Conservation (phyloP, 1,140 invertebrate species). For the Pantala flavescens region DNA sequence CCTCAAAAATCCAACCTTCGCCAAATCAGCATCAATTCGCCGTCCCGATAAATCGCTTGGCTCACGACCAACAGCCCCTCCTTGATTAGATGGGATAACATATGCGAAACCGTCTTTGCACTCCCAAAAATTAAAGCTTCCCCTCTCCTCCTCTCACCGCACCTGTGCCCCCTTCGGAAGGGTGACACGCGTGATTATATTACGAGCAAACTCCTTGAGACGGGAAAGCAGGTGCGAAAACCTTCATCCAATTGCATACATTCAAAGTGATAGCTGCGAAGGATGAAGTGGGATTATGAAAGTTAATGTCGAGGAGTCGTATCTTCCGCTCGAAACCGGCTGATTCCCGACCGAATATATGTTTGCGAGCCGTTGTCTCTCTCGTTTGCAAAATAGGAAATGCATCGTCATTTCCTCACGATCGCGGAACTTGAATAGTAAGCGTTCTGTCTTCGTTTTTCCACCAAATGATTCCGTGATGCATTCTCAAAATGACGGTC, state of each 20-base stretch:
- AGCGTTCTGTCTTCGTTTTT: no score
- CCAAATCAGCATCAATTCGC: background rate
- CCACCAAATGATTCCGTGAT: no score
- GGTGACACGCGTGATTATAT: background rate
- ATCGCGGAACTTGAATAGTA: no score
- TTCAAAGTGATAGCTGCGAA: background rate
- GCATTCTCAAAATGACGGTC: no score
- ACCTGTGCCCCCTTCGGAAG: background rate
- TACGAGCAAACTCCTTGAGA: background rate
- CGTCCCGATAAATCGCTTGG: background rate
- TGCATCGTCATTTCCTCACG: no score
- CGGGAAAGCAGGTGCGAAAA: background rate
- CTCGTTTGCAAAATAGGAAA: no score
- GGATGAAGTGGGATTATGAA: background rate
- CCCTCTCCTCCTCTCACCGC: background rate
- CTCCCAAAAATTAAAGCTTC: background rate
- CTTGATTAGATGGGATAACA: background rate
- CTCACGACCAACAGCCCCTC: background rate
- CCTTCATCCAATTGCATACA: slow-evolving; percentile 1
- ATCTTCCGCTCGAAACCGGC: no score
- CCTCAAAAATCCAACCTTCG: background rate
- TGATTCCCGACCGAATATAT: no score
- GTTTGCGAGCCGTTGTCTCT: no score
- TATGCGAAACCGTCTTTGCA: background rate
- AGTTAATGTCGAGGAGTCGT: no score